Evolutionary conservation across 2,888 invertebrate species (phyloP).

Genomic region (Lithophane leautieri): DNA sequence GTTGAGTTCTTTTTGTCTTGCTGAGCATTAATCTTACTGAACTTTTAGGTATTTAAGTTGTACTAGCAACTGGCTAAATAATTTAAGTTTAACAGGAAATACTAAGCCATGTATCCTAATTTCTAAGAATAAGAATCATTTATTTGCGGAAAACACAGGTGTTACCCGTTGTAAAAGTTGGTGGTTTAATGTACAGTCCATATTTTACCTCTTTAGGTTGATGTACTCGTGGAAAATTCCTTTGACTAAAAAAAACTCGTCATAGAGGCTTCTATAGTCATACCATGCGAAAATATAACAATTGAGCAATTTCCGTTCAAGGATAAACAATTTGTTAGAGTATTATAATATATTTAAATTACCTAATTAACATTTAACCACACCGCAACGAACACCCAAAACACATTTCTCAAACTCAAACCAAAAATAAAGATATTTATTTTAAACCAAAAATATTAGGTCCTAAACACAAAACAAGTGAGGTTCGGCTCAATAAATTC

Average conservation of each 20-base stretch:
- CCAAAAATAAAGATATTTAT: constrained; percentile 40
- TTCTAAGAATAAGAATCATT: not conserved
- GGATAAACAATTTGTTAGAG: not conserved
- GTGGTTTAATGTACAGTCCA: too few species aligned
- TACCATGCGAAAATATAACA: not conserved
- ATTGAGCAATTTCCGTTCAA: not conserved
- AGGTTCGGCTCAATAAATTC: constrained; percentile 73
- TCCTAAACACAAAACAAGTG: constrained; percentile 63
- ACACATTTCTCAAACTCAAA: not conserved
- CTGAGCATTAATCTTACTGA: not conserved
- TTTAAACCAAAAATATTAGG: constrained; percentile 25
- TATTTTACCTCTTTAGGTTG: too few species aligned
- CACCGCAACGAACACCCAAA: not conserved
- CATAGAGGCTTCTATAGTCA: not conserved
- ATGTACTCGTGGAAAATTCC: not conserved
- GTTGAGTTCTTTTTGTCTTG: not conserved
- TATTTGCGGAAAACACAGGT: too few species aligned
- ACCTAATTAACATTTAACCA: not conserved
- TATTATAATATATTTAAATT: not conserved
- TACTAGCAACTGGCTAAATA: not conserved
- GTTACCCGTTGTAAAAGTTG: too few species aligned
- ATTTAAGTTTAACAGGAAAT: not conserved
- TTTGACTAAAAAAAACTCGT: not conserved
- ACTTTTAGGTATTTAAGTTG: not conserved
- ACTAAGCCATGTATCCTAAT: not conserved